phyloP scores from a whole-genome alignment of 2,888 invertebrate species.

The Aquatica leii region DNA sequence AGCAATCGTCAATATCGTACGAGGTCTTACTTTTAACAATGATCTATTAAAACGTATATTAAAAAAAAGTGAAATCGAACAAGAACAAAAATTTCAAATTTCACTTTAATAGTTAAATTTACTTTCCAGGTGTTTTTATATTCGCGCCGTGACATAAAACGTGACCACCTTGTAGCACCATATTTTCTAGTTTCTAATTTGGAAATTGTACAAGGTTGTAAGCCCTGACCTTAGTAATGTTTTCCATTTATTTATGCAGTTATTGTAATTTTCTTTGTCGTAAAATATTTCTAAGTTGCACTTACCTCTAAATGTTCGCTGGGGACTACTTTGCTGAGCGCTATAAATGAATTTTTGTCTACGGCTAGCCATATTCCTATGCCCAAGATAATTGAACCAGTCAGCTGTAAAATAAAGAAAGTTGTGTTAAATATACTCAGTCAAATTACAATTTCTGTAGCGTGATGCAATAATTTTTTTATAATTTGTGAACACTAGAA shows the following conservation, averaged over 20 bases:
- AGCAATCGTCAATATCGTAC: too few species aligned
- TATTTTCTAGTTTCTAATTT: conserved; percentile 2
- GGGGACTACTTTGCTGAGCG: conserved; percentile 66
- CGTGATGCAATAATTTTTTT: too few species aligned
- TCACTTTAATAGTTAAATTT: too few species aligned
- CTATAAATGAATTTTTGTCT: conserved; percentile 73
- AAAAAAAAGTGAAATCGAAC: too few species aligned
- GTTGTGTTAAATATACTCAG: not conserved
- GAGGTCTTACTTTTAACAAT: too few species aligned
- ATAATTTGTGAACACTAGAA: too few species aligned
- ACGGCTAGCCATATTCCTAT: conserved; percentile 75
- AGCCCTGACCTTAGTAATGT: not conserved
- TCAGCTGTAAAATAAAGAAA: conserved; percentile 60
- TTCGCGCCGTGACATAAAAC: not conserved
- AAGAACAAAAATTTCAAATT: too few species aligned
- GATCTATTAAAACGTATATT: too few species aligned
- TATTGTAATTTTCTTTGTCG: not conserved
- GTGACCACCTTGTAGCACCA: conserved; percentile 5
- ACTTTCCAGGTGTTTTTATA: too few species aligned
- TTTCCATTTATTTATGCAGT: not conserved
- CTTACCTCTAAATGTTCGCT: conserved; percentile 67
- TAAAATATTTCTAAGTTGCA: too few species aligned
- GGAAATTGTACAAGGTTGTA: not conserved
- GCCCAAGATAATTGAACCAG: conserved; percentile 70
- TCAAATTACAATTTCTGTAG: not conserved